phyloP scores from a whole-genome alignment of 2,888 invertebrate genomes.

The Hypolimnas misippus region DNA sequence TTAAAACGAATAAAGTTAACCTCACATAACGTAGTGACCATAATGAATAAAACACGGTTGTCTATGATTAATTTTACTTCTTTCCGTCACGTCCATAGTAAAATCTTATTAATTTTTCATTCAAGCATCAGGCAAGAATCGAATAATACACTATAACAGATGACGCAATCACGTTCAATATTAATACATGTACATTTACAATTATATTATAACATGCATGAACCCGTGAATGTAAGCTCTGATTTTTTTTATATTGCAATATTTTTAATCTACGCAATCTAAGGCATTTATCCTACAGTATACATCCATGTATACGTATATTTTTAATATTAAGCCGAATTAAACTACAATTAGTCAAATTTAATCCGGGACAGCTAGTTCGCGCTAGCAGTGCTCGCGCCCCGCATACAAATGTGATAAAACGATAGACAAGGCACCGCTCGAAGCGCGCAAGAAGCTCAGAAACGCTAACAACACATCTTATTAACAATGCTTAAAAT shows the following conservation, averaged over 20 bases:
- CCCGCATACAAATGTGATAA: conserved; percentile 67
- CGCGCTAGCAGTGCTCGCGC: conserved; percentile 64
- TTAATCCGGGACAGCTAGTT: conserved; percentile 65
- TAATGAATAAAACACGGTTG: conserved; percentile 13
- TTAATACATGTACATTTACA: background rate
- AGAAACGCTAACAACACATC: background rate
- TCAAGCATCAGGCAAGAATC: conserved; percentile 50
- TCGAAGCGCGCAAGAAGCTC: too few species aligned
- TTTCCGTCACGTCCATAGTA: conserved; percentile 2
- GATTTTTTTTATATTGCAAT: background rate
- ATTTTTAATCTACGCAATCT: background rate
- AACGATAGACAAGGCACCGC: conserved; percentile 48
- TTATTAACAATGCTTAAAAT: conserved; percentile 4
- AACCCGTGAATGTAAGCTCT: too few species aligned
- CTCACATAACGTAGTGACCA: background rate
- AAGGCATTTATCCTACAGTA: too few species aligned
- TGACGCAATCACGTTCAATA: background rate
- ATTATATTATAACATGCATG: background rate
- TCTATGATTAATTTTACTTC: conserved; percentile 12
- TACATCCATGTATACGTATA: too few species aligned
- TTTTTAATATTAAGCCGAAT: conserved; percentile 8
- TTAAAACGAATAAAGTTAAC: conserved; percentile 1
- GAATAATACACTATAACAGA: conserved; percentile 32
- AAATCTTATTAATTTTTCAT: conserved; percentile 14
- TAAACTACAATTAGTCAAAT: conserved; percentile 30